Evolutionary conservation across 2,797 vertebrate species (phyloP).

Genomic region (Fistularia commersonii): DNA sequence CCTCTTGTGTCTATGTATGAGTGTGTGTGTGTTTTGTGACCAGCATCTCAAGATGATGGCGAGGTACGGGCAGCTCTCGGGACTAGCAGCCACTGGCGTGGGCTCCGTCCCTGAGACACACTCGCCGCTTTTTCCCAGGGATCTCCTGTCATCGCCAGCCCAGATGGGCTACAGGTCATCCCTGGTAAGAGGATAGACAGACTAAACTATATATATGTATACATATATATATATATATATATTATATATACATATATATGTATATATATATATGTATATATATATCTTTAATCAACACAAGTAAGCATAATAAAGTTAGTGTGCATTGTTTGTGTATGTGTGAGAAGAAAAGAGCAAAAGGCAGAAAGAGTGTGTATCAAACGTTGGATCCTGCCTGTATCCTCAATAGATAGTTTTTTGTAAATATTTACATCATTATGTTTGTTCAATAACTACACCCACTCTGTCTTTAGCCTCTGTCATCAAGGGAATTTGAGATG

Average conservation of each 20-base stretch:
- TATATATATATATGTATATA: slow-evolving; percentile 20
- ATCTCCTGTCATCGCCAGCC: slow-evolving; percentile 73
- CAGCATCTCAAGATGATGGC: slow-evolving; percentile 82
- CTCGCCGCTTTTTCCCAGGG: slow-evolving; percentile 78
- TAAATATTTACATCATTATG: slow-evolving; percentile 74
- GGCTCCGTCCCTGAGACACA: slow-evolving; percentile 77
- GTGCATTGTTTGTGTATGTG: slow-evolving; percentile 12
- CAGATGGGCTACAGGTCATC: slow-evolving; percentile 76
- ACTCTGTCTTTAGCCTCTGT: slow-evolving; percentile 70
- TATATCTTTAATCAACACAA: slow-evolving; percentile 41
- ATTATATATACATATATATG: slow-evolving; percentile 26
- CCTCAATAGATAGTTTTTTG: slow-evolving; percentile 68
- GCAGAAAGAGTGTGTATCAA: slow-evolving; percentile 63
- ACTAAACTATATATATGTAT: slow-evolving; percentile 39
- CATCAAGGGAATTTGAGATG: slow-evolving; percentile 61
- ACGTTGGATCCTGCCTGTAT: slow-evolving; percentile 62
- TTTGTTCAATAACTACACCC: slow-evolving; percentile 74
- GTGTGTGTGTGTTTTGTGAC: slow-evolving; percentile 73
- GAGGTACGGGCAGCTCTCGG: slow-evolving; percentile 78
- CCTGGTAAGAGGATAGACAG: slow-evolving; percentile 78
- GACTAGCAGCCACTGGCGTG: slow-evolving; percentile 78
- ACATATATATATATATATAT: slow-evolving; percentile 28
- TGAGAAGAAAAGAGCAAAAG: slow-evolving; percentile 42
- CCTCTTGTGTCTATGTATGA: slow-evolving; percentile 64
- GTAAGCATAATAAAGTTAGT: slow-evolving; percentile 23